phyloP scores from a whole-genome alignment of 2,888 invertebrate genomes.

The Cephus nigrinus region DNA sequence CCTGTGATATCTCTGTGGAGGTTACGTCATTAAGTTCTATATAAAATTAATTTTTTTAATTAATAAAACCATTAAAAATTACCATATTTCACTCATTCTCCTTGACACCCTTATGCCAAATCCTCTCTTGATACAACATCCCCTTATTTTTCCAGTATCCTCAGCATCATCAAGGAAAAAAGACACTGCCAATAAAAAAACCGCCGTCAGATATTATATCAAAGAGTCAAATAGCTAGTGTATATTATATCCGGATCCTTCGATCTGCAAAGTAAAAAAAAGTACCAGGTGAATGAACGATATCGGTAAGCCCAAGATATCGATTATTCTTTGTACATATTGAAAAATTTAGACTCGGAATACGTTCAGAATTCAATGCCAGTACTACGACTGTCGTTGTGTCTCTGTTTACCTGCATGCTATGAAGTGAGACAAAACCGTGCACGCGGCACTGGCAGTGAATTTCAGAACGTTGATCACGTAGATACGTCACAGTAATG shows the following conservation, averaged over 20 bases:
- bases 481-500: background rate
- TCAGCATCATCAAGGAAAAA: background rate
- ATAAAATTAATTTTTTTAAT: background rate
- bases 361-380: no score
- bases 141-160: background rate
- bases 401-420: no score
- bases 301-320: background rate
- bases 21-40: background rate
- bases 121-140: background rate
- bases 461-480: background rate
- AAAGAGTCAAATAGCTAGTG: background rate
- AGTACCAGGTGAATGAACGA: background rate
- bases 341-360: background rate
- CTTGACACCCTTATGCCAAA: background rate
- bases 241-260: background rate
- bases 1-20: background rate
- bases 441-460: no score
- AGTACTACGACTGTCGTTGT: no score
- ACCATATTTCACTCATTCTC: background rate
- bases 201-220: background rate
- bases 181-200: background rate
- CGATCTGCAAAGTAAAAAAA: background rate
- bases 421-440: no score
- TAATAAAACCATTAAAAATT: background rate
- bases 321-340: background rate